phyloP scores from a whole-genome alignment of 2,113 vertebrate species.

The Chionodraco myersi region DNA sequence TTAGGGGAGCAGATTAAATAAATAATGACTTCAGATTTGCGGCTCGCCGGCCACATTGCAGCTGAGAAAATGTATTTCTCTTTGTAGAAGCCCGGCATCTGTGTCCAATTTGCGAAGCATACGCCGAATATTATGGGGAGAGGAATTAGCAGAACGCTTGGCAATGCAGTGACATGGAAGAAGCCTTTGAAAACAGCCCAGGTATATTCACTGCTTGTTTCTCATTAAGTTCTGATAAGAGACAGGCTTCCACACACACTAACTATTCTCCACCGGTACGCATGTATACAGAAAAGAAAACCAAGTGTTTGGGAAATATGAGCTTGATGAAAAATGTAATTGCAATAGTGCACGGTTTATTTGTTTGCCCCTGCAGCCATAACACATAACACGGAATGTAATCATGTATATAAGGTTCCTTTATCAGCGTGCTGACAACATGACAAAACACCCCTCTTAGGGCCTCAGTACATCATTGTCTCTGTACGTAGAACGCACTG shows the following conservation, averaged over 20 bases:
- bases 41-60: conserved; percentile 78
- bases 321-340: conserved; percentile 80
- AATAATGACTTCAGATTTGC: conserved; percentile 86
- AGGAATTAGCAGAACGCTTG: conserved; percentile 81
- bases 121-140: conserved; percentile 76
- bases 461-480: conserved; percentile 73
- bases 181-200: conserved; percentile 76
- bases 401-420: conserved; percentile 80
- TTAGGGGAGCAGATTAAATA: conserved; percentile 88
- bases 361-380: conserved; percentile 79
- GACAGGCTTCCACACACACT: conserved; percentile 47
- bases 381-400: conserved; percentile 78
- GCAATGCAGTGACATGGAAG: conserved; percentile 73
- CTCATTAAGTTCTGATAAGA: conserved; percentile 76
- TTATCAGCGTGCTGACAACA: conserved; percentile 79
- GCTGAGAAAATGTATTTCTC: conserved; percentile 81
- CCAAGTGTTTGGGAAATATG: conserved; percentile 70
- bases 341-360: conserved; percentile 78
- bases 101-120: conserved; percentile 84
- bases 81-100: conserved; percentile 79
- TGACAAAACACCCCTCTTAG: conserved; percentile 78
- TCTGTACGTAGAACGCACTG: conserved; percentile 49
- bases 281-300: conserved; percentile 51
- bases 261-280: conserved; percentile 56
- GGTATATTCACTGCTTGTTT: conserved; percentile 74